phyloP scores from a whole-genome alignment of 2,888 invertebrate genomes.

The Sericinus montela region DNA sequence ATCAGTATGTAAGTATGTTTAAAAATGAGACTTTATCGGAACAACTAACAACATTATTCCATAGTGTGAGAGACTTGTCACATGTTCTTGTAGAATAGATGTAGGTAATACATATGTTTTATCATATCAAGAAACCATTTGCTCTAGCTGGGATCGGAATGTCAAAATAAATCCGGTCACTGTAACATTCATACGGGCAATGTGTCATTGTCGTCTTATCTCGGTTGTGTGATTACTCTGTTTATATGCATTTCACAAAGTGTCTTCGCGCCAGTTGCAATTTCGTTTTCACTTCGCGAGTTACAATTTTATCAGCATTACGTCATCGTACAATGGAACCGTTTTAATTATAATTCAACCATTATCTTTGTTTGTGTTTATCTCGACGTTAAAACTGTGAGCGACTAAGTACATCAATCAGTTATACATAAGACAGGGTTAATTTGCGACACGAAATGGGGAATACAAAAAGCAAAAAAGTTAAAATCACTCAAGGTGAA shows the following conservation, averaged over 20 bases:
- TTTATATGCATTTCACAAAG: conserved; percentile 55
- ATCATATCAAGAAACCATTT: neutral
- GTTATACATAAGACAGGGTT: conserved; percentile 27
- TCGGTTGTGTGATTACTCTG: conserved; percentile 39
- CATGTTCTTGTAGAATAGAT: neutral
- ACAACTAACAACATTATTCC: neutral
- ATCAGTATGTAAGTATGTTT: neutral
- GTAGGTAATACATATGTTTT: neutral
- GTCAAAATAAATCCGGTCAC: conserved; percentile 43
- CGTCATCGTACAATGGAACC: conserved; percentile 31
- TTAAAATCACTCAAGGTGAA: conserved; percentile 59
- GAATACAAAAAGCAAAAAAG: conserved; percentile 64
- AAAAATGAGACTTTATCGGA: neutral
- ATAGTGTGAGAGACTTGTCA: neutral
- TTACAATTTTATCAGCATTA: conserved; percentile 46
- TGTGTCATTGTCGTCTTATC: conserved; percentile 71
- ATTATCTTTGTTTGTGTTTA: conserved; percentile 39
- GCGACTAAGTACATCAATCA: conserved; percentile 26
- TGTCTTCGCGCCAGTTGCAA: conserved; percentile 53
- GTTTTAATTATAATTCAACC: conserved; percentile 42
- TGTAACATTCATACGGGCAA: conserved; percentile 49
- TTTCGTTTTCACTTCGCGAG: conserved; percentile 54
- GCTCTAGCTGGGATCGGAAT: neutral
- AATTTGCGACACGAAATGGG: conserved; percentile 52
- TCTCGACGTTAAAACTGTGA: conserved; percentile 30